A percentile compares a stretch with the other conserved stretches of the same genome.
These are phyloP conservation scores for Orthonevra nobilis DNA, from an alignment of 2,888 invertebrate species.

Conservation along the genomic window DNA sequence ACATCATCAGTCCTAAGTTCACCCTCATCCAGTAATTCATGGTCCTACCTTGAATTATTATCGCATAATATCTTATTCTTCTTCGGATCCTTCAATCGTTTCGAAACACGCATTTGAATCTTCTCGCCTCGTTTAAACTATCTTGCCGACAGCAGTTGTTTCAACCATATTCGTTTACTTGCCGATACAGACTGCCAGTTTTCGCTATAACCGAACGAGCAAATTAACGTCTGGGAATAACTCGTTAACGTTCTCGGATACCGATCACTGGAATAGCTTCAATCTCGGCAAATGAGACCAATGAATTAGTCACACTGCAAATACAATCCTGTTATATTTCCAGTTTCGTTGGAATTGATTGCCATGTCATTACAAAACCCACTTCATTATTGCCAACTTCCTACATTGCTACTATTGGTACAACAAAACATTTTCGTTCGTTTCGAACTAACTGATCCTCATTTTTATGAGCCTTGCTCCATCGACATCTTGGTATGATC, in stretches of 20 bases:
- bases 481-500: conserved; percentile 52
- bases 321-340: too few species aligned
- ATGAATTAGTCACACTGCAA: background rate
- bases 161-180: background rate
- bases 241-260: background rate
- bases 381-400: too few species aligned
- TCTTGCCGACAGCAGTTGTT: conserved; percentile 5
- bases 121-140: background rate
- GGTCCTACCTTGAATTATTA: too few species aligned
- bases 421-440: too few species aligned
- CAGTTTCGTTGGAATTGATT: background rate
- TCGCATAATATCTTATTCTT: background rate
- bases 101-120: conserved; percentile 26
- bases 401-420: too few species aligned
- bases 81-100: background rate
- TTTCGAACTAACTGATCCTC: too few species aligned
- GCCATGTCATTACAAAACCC: too few species aligned
- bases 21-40: background rate
- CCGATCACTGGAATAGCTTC: conserved; percentile 3
- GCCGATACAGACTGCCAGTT: conserved; percentile 2
- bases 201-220: conserved; percentile 17
- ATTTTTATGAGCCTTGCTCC: conserved; percentile 32
- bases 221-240: conserved; percentile 3
- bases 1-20: background rate
- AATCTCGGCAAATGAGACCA: too few species aligned